These are phyloP conservation scores for Dendrolimus kikuchii DNA, from an alignment of 1,140 invertebrate species.

Conservation along the genomic window DNA sequence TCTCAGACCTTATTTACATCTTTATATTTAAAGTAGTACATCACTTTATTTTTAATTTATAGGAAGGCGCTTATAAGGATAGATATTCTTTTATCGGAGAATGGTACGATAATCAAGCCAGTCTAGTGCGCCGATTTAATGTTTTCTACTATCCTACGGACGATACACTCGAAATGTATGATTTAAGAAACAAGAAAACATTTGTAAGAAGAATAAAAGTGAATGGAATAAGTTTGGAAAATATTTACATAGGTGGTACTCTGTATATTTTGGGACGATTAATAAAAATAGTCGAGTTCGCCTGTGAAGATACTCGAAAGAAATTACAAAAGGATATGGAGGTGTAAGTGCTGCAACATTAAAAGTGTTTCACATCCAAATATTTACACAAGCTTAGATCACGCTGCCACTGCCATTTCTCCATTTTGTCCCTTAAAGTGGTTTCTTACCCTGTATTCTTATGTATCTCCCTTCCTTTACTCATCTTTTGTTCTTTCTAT, in stretches of 20 bases:
- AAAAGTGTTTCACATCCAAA: too few relatives aligned
- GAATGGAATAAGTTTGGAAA: constrained; percentile 76
- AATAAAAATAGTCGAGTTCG: constrained; percentile 85
- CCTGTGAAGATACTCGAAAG: constrained; percentile 77
- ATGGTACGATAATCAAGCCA: constrained; percentile 87
- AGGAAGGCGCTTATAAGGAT: constrained; percentile 59
- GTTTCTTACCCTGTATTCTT: too few relatives aligned
- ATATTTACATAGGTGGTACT: constrained; percentile 84
- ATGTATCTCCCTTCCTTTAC: too few relatives aligned
- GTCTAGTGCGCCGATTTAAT: constrained; percentile 80
- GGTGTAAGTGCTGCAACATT: constrained; percentile 68
- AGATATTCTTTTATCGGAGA: constrained; percentile 81
- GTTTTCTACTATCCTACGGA: constrained; percentile 83
- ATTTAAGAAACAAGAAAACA: constrained; percentile 80
- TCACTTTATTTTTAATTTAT: constrained; percentile 18
- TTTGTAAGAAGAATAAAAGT: constrained; percentile 85
- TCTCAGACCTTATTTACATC: not conserved
- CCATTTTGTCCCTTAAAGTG: too few relatives aligned
- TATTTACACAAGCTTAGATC: too few relatives aligned
- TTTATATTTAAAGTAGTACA: too few relatives aligned
- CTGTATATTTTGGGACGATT: constrained; percentile 84
- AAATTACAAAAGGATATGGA: constrained; percentile 74
- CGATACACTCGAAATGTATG: constrained; percentile 86
- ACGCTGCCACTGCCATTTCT: too few relatives aligned
- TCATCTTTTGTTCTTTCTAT: too few relatives aligned